phyloP scores from a whole-genome alignment of 2,888 invertebrate species.

The Fragum whitleyi region DNA sequence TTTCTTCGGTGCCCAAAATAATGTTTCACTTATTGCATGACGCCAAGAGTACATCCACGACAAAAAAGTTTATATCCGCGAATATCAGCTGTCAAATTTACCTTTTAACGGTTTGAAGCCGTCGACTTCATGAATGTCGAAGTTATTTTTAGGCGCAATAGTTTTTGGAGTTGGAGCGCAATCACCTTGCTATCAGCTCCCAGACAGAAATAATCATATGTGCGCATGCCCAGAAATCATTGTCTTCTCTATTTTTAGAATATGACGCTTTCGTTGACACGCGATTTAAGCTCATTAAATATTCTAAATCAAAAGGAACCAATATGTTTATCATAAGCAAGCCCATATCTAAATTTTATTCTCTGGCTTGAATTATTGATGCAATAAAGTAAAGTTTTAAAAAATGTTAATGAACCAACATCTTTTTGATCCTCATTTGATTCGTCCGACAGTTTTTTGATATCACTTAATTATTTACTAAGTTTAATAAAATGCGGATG shows the following conservation, averaged over 20 bases:
- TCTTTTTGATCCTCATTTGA: no score
- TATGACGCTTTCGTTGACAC: background rate
- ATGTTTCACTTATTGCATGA: slow-evolving; percentile 19
- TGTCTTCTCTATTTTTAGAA: slow-evolving; percentile 16
- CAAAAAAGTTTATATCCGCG: slow-evolving; percentile 26
- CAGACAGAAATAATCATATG: slow-evolving; percentile 15
- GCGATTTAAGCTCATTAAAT: no score
- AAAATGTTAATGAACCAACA: no score
- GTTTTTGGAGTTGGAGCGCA: background rate
- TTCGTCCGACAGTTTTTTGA: no score
- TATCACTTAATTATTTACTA: no score
- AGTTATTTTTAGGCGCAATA: slow-evolving; percentile 41
- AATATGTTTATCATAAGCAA: no score
- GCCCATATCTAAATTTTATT: no score
- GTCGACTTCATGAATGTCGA: slow-evolving; percentile 8
- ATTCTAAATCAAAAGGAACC: no score
- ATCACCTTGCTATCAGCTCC: slow-evolving; percentile 17
- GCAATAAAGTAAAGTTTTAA: no score
- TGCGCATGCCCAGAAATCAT: slow-evolving; percentile 6
- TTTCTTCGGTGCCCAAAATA: background rate
- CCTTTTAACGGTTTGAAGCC: slow-evolving; percentile 25
- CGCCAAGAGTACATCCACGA: background rate
- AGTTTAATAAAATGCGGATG: no score
- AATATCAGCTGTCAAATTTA: slow-evolving; percentile 21
- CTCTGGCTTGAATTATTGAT: no score